Evolutionary conservation across 2,888 invertebrate species (phyloP).

Genomic region (Trissolcus japonicus): DNA sequence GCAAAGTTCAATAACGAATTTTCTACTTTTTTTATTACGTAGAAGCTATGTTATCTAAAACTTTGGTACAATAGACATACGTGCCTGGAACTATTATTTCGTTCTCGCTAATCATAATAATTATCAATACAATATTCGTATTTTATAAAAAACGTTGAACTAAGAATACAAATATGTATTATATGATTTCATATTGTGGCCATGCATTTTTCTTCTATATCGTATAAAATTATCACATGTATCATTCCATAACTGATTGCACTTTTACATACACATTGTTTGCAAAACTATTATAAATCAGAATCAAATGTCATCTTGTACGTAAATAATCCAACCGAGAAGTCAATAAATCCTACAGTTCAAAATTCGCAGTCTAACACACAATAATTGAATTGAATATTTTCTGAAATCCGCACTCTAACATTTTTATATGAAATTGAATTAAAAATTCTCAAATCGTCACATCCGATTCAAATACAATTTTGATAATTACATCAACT

Average conservation of each 20-base stretch:
- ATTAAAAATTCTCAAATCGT: too few species aligned
- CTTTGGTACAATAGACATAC: constrained; percentile 73
- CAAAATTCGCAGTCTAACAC: background rate
- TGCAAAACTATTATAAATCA: constrained; percentile 13
- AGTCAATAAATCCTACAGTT: background rate
- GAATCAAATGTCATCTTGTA: background rate
- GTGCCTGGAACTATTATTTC: constrained; percentile 73
- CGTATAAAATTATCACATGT: constrained; percentile 48
- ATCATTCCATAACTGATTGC: constrained; percentile 49
- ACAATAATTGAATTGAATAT: too few species aligned
- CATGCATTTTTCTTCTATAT: constrained; percentile 38
- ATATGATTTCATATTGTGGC: background rate
- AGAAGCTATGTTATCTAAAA: constrained; percentile 58
- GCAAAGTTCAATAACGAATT: too few species aligned
- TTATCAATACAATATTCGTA: constrained; percentile 20
- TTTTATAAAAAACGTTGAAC: background rate
- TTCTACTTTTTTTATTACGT: too few species aligned
- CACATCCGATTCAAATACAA: too few species aligned
- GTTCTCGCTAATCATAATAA: constrained; percentile 69
- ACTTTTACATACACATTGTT: constrained; percentile 43
- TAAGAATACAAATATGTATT: too few species aligned
- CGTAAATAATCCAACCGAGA: background rate
- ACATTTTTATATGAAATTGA: too few species aligned
- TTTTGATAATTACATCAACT: too few species aligned
- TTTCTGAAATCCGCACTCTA: too few species aligned